A percentile compares a stretch with the other conserved stretches of the same genome.
phyloP scores from a whole-genome alignment of 2,113 vertebrate species.

The Stercorarius parasiticus region DNA sequence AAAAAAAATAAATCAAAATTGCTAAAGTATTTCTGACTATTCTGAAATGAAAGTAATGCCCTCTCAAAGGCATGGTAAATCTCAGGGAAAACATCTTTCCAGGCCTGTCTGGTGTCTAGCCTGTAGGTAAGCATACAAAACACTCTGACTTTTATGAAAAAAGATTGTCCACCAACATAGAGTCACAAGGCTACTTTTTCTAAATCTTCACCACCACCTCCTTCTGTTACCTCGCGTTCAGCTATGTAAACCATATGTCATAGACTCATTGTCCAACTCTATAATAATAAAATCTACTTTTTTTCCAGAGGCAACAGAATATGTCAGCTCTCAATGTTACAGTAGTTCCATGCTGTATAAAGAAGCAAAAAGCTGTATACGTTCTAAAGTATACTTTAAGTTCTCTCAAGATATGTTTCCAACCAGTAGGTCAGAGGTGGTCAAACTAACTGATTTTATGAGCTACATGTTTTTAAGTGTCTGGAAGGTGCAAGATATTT shows the following conservation, averaged over 20 bases:
- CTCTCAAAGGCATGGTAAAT: background rate
- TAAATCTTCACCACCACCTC: background rate
- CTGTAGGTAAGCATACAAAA: background rate
- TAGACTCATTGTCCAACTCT: background rate
- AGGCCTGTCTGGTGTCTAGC: background rate
- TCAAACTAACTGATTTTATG: background rate
- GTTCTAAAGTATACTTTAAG: background rate
- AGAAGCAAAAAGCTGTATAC: background rate
- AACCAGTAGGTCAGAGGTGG: background rate
- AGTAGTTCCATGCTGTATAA: background rate
- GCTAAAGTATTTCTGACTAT: background rate
- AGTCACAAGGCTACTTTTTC: background rate
- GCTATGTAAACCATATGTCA: background rate
- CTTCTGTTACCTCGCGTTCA: background rate
- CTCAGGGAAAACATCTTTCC: background rate
- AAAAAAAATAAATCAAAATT: background rate
- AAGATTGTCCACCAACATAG: background rate
- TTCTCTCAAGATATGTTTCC: background rate
- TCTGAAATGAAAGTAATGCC: background rate
- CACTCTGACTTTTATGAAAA: background rate
- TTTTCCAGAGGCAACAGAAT: background rate
- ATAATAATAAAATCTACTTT: background rate
- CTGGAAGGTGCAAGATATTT: background rate
- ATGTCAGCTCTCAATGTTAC: background rate
- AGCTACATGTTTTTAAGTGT: rapidly evolving